Conservation (phyloP, 1,140 invertebrate species). For the Cardiocondyla obscurior region DNA sequence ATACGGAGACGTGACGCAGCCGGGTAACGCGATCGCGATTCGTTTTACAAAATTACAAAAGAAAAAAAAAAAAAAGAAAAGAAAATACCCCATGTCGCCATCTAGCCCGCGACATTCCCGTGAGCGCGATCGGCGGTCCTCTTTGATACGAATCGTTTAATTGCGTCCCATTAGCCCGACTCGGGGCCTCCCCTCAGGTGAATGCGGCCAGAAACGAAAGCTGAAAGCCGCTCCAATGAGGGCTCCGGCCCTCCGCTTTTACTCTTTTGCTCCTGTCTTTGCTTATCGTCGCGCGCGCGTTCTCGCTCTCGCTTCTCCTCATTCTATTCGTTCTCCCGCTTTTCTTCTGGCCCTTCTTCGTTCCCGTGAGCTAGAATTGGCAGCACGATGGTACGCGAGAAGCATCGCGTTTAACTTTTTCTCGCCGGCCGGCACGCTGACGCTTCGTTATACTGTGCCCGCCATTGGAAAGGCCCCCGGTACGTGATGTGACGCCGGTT, state of each 20-base stretch:
- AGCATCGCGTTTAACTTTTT: constrained; percentile 82
- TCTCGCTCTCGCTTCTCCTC: constrained; percentile 19
- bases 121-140: constrained; percentile 81
- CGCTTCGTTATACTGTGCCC: constrained; percentile 74
- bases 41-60: too few relatives aligned
- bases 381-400: constrained; percentile 65
- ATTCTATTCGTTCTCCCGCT: constrained; percentile 52
- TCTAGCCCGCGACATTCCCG: constrained; percentile 83
- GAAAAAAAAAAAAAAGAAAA: too few relatives aligned
- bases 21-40: too few relatives aligned
- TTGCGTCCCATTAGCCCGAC: constrained; percentile 84
- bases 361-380: constrained; percentile 49
- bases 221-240: constrained; percentile 60
- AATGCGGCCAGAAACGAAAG: constrained; percentile 73
- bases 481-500: constrained; percentile 67
- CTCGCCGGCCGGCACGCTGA: constrained; percentile 79
- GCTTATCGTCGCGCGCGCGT: constrained; percentile 24
- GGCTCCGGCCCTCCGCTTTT: constrained; percentile 30
- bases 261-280: constrained; percentile 69
- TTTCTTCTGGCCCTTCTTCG: constrained; percentile 57
- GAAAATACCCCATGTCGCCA: too few relatives aligned
- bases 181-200: constrained; percentile 68
- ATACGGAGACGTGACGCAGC: too few relatives aligned
- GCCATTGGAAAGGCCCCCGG: constrained; percentile 61
- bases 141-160: constrained; percentile 85